Base-by-base conservation (phyloP, 2,113 vertebrate species). In the Notothenia coriiceps region DNA sequence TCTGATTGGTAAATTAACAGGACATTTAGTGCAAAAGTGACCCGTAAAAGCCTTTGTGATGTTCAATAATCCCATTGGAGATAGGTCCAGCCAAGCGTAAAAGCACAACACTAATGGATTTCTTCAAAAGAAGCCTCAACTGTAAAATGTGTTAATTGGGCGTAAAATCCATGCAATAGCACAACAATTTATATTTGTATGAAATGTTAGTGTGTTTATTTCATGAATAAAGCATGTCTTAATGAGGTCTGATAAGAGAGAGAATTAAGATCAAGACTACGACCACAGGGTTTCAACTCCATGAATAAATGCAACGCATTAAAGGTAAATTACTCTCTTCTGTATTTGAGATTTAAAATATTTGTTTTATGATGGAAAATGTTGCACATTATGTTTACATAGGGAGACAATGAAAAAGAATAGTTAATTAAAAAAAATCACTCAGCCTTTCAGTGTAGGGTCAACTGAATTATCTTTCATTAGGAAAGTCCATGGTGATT, bases 171-270 rank as follows among this genome's bases (percentile, higher is more conserved):
- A 4, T 29, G 29, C 29, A 29, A 29, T 29, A 29, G 29, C 29
- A 29, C 9, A 54, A 55, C 43, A 15, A 46, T 11, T 13, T 6
- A 3, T 10, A 12, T 61, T 61, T 57, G 18, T 52, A 67, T 33
- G 6, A 29, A 9, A 10, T 15, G 6, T 20, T 47, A 22, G 12
- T 17, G 1, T 2, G 10, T 40, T 40, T 40, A 6, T 40, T 7
- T 40, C 1, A 6, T 40, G 5, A 40, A 40, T 7, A 40, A 40
- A 40, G 7, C 35, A 40, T 56, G 17, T 78, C 60, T 59, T 81
- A 84, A 91, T 62, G n/a, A 52, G 43, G 55, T 12, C 51, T 64
- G 57, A 80, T 71, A 33, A 77, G 67, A 70, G 65, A 63, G 18
- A 25, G n/a, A 74, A 14, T 25, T 1, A 7, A 52, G 66, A 87